Evolutionary conservation across 2,888 invertebrate genomes (phyloP).

Genomic region (Drosophila quasianomalipes): DNA sequence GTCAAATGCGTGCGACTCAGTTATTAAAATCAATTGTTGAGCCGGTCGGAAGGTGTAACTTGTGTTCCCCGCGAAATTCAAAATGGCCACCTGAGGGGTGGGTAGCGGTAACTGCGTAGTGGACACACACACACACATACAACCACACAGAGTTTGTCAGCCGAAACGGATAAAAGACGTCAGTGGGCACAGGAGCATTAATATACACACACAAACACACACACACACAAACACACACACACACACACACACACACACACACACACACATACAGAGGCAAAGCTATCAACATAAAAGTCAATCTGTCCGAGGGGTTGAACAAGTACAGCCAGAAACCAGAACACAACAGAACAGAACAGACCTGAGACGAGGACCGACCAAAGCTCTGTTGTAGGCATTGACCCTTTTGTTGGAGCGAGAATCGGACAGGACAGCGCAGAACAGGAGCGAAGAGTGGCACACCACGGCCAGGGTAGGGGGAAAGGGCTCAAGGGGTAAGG

Average conservation of each 20-base stretch:
- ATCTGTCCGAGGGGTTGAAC: slow-evolving; percentile 76
- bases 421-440: slow-evolving; percentile 43
- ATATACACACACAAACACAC: slow-evolving; percentile 4
- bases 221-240: slow-evolving; percentile 3
- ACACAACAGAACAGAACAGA: slow-evolving; percentile 20
- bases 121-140: slow-evolving; percentile 43
- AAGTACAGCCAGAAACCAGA: slow-evolving; percentile 38
- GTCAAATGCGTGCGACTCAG: slow-evolving; percentile 33
- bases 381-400: slow-evolving; percentile 54
- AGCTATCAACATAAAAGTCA: slow-evolving; percentile 74
- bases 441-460: background rate
- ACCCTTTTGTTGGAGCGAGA: slow-evolving; percentile 65
- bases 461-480: background rate
- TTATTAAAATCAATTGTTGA: slow-evolving; percentile 63
- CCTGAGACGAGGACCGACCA: slow-evolving; percentile 14
- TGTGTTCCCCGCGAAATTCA: slow-evolving; percentile 53
- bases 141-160: slow-evolving; percentile 22
- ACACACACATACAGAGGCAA: slow-evolving; percentile 9
- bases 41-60: slow-evolving; percentile 42
- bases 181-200: background rate
- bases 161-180: background rate
- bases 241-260: slow-evolving; percentile 4
- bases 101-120: slow-evolving; percentile 53
- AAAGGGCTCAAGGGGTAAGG: background rate
- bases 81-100: slow-evolving; percentile 72